Evolutionary conservation across 2,113 vertebrate genomes (phyloP).

Genomic region (Tychaedon coryphoeus): DNA sequence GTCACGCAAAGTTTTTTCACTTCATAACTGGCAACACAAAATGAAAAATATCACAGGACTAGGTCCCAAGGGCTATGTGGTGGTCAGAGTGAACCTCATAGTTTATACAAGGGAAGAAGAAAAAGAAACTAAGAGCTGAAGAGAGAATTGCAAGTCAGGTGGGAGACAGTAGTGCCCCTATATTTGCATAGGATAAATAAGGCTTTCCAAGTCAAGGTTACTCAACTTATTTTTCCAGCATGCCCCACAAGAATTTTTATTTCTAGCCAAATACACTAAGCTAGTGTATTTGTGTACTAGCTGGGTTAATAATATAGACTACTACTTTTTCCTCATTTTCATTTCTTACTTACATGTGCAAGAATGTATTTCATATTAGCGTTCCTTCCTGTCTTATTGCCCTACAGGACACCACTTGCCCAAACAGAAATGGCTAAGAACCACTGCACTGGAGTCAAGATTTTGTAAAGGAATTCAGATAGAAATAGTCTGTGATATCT

Average conservation of each 20-base stretch:
- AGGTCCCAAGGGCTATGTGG: neutral
- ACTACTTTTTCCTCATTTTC: neutral
- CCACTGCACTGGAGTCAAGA: neutral
- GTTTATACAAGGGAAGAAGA: neutral
- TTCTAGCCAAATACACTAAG: neutral
- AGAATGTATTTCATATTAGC: neutral
- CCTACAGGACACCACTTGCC: neutral
- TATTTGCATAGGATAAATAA: neutral
- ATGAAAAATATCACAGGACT: neutral
- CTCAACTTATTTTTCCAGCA: neutral
- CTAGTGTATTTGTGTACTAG: neutral
- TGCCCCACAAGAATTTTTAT: neutral
- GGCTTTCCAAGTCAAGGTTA: neutral
- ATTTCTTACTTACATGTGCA: neutral
- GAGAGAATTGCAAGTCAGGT: neutral
- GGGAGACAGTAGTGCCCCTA: neutral
- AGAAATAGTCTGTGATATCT: neutral
- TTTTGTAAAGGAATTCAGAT: neutral
- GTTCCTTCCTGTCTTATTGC: neutral
- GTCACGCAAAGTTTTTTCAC: neutral
- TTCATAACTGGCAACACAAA: neutral
- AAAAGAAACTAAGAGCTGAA: neutral
- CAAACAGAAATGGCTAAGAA: neutral
- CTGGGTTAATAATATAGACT: neutral
- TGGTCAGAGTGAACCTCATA: neutral